Conservation (phyloP, 2,797 vertebrate species). For the Poecilia picta region DNA sequence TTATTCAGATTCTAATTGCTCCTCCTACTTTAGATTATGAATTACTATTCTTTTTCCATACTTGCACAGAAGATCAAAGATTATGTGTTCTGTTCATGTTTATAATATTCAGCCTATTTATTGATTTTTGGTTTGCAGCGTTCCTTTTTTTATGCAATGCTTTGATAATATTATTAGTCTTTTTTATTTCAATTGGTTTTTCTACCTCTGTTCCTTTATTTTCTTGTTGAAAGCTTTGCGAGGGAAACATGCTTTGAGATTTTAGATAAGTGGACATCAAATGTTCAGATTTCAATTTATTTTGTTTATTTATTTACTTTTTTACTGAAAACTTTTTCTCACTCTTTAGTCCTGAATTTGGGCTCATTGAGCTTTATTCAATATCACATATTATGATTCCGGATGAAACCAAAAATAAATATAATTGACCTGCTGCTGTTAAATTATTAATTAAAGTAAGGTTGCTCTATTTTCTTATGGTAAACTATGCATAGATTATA, state of each 20-base stretch:
- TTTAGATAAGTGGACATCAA: not conserved
- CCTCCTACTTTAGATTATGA: not conserved
- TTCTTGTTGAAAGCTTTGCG: not conserved
- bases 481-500: not conserved
- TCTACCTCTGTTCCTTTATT: not conserved
- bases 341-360: not conserved
- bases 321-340: not conserved
- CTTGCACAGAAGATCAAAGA: not conserved
- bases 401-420: not conserved
- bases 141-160: not conserved
- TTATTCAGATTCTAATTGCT: not conserved
- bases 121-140: not conserved
- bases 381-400: not conserved
- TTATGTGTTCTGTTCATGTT: not conserved
- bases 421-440: not conserved
- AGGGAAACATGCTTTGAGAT: not conserved
- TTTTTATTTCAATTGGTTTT: not conserved
- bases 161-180: not conserved
- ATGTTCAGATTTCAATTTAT: not conserved
- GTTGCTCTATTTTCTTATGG: not conserved
- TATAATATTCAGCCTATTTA: not conserved
- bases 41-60: not conserved
- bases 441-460: not conserved
- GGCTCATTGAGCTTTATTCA: not conserved
- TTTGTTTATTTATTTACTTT: not conserved